phyloP scores from a whole-genome alignment of 2,888 invertebrate species.

The Zhuqinia jingwanae region DNA sequence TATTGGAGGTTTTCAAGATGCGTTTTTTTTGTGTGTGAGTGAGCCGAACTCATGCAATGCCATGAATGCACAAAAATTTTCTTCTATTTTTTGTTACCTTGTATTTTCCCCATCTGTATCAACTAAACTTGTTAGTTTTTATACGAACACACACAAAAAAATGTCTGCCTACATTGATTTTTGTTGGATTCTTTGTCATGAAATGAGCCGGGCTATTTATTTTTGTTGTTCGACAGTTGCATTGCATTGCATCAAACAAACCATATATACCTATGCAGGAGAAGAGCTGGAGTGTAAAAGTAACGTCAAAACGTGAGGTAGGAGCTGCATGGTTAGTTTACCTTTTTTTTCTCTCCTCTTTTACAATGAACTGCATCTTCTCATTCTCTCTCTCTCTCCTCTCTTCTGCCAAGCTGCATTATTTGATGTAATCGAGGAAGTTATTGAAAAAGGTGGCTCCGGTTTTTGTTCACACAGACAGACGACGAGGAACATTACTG shows the following conservation, averaged over 20 bases:
- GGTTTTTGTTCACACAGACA: conserved; percentile 40
- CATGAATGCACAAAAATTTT: conserved; percentile 8
- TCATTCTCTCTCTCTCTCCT: not conserved
- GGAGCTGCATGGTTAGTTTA: conserved; percentile 58
- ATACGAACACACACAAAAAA: conserved; percentile 22
- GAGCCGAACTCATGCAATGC: not conserved
- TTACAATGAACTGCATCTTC: not conserved
- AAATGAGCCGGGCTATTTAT: conserved; percentile 64
- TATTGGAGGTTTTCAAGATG: conserved; percentile 47
- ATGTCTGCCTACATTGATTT: conserved; percentile 33
- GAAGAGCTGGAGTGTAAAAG: not conserved
- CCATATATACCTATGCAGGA: too few species aligned
- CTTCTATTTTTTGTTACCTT: conserved; percentile 36
- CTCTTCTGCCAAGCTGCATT: conserved; percentile 19
- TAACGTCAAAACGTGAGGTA: conserved; percentile 52
- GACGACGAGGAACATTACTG: conserved; percentile 43
- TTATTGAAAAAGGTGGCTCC: conserved; percentile 66
- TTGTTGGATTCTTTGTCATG: conserved; percentile 63
- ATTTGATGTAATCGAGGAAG: conserved; percentile 54
- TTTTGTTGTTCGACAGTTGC: conserved; percentile 53
- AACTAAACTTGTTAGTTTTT: conserved; percentile 36
- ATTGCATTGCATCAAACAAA: conserved; percentile 5
- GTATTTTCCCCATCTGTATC: not conserved
- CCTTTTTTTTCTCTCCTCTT: not conserved
- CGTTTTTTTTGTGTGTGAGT: conserved; percentile 40